Percentiles rank a stretch among this genome's conserved stretches.
Evolutionary conservation across 2,888 invertebrate genomes (phyloP).

Genomic region (Megastigmus dorsalis): DNA sequence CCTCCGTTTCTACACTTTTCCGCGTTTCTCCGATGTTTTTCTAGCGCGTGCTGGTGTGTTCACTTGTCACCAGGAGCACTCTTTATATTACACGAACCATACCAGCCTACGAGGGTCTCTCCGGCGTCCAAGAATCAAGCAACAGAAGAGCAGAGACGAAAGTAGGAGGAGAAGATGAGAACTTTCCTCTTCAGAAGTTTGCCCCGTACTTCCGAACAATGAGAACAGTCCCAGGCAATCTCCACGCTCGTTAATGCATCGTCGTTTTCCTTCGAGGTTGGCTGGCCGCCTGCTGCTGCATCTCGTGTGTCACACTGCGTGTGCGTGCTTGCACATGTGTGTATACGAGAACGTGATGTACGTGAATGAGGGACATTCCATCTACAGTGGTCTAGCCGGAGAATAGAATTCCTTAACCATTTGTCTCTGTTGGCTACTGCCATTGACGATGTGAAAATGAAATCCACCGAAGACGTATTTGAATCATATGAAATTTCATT

Average conservation of each 20-base stretch:
- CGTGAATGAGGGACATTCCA: not conserved
- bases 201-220: conserved; percentile 37
- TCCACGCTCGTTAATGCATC: conserved; percentile 46
- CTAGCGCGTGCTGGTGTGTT: not conserved
- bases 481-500: too few relatives aligned
- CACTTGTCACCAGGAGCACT: not conserved
- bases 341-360: not conserved
- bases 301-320: not conserved
- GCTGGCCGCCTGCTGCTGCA: not conserved
- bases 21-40: not conserved
- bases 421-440: not conserved
- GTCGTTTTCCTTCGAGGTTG: not conserved
- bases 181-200: conserved; percentile 47
- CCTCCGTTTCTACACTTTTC: too few relatives aligned
- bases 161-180: conserved; percentile 5
- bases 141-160: not conserved
- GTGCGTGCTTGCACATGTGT: not conserved
- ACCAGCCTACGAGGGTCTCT: too few relatives aligned
- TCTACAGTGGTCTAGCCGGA: not conserved
- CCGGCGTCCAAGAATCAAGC: not conserved
- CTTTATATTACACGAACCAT: not conserved
- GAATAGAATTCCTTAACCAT: conserved; percentile 14
- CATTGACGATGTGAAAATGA: too few relatives aligned
- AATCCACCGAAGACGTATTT: too few relatives aligned
- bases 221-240: conserved; percentile 25